Evolutionary conservation across 2,888 invertebrate species (phyloP).

Genomic region (Rotaria magnacalcarata): DNA sequence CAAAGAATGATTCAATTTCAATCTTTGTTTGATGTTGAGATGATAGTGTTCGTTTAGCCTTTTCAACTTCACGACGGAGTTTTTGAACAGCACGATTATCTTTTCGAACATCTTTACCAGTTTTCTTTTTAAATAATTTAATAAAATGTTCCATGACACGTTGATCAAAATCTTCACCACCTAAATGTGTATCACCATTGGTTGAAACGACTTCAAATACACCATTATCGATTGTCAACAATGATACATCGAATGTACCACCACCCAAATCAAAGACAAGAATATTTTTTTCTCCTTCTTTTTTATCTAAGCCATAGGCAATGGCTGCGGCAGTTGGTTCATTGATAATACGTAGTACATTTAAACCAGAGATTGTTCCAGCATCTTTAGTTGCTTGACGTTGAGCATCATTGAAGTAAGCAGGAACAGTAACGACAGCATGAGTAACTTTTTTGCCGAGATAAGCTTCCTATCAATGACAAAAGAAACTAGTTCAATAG

Average conservation of each 20-base stretch:
- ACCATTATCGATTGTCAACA: constrained; percentile 94
- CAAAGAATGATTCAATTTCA: constrained; percentile 49
- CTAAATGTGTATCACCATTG: constrained; percentile 47
- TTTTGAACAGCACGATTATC: constrained; percentile 59
- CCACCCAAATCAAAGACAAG: constrained; percentile 97
- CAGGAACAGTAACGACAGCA: constrained; percentile 89
- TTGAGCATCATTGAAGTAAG: constrained; percentile 99
- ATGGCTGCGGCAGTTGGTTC: constrained; percentile 87
- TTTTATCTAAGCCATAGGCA: constrained; percentile 92
- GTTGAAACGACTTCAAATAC: constrained; percentile 78
- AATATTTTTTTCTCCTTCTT: constrained; percentile 93
- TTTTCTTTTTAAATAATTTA: constrained; percentile 53
- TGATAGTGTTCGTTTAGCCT: constrained; percentile 55
- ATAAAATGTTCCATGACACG: constrained; percentile 47
- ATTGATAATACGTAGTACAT: constrained; percentile 91
- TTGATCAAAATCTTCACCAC: constrained; percentile 47
- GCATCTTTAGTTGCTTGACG: constrained; percentile 98
- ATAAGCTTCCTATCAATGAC: constrained; percentile 37
- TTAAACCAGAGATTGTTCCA: constrained; percentile 83
- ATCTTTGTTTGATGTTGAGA: constrained; percentile 47
- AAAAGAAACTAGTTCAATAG: neutral
- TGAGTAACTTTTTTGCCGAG: constrained; percentile 64
- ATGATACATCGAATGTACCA: constrained; percentile 96
- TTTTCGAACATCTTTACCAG: constrained; percentile 58
- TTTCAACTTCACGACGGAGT: constrained; percentile 59